Evolutionary conservation across 1,140 invertebrate genomes (phyloP).

Genomic region (Araneus ventricosus): DNA sequence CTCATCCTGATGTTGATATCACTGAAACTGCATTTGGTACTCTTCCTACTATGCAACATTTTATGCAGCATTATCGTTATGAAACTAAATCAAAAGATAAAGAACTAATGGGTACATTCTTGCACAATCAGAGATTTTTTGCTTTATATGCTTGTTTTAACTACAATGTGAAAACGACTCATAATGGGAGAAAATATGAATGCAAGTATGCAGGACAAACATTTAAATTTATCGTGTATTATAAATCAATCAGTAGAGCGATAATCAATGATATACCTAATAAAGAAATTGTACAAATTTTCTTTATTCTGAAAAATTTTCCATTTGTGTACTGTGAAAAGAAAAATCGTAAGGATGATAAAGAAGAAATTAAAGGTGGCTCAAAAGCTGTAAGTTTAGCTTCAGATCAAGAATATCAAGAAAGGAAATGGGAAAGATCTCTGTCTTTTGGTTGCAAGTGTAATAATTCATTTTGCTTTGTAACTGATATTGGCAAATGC

Average conservation of each 20-base stretch:
- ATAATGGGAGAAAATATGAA: neutral
- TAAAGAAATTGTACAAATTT: constrained; percentile 35
- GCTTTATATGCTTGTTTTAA: constrained; percentile 54
- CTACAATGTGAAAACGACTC: neutral
- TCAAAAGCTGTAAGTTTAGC: constrained; percentile 12
- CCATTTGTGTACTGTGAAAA: constrained; percentile 62
- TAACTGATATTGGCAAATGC: constrained; percentile 42
- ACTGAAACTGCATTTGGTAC: constrained; percentile 70
- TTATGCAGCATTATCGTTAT: constrained; percentile 71
- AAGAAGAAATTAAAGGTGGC: constrained; percentile 14
- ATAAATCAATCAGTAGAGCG: constrained; percentile 50
- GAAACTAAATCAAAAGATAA: constrained; percentile 2
- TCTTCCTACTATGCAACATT: constrained; percentile 50
- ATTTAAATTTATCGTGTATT: constrained; percentile 48
- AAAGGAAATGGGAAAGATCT: constrained; percentile 60
- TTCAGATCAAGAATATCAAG: constrained; percentile 69
- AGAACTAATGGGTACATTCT: constrained; percentile 67
- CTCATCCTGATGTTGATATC: constrained; percentile 63
- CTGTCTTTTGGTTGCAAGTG: constrained; percentile 57
- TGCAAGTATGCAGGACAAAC: neutral
- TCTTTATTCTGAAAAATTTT: constrained; percentile 28
- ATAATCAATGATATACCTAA: constrained; percentile 46
- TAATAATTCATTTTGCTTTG: neutral
- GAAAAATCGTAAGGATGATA: neutral
- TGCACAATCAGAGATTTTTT: constrained; percentile 48